Evolutionary conservation across 2,113 vertebrate species (phyloP).

Genomic region (Muscicapa adusta): DNA sequence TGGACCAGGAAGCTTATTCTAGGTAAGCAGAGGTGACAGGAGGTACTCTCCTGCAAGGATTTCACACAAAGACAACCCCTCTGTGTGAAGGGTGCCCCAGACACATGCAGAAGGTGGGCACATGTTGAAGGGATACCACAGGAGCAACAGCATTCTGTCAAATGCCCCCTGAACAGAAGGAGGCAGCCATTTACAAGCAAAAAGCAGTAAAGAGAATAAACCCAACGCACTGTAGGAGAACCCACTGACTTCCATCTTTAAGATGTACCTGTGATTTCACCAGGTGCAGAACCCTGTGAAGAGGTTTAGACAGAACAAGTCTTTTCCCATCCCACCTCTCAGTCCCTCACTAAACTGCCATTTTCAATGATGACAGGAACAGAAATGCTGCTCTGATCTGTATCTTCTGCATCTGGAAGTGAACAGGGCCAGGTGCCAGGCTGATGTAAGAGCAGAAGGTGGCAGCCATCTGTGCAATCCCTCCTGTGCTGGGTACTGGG

Average conservation of each 20-base stretch:
- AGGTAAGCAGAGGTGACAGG: constrained; percentile 1
- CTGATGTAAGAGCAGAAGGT: neutral
- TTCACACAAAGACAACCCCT: neutral
- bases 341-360: neutral
- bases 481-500: neutral
- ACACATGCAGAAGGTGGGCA: neutral
- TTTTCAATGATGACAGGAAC: fast-evolving
- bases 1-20: neutral
- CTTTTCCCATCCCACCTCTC: neutral
- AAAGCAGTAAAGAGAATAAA: neutral
- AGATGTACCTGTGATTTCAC: neutral
- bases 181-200: neutral
- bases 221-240: neutral
- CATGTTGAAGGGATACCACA: neutral
- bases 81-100: neutral
- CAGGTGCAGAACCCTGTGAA: neutral
- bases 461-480: neutral
- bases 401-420: neutral
- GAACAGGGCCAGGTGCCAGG: neutral
- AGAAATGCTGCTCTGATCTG: neutral
- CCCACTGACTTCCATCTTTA: neutral
- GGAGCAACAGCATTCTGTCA: neutral
- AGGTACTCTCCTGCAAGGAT: neutral
- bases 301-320: neutral
- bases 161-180: neutral